phyloP scores from a whole-genome alignment of 2,888 invertebrate species.

The Amblyjoppa proteus region DNA sequence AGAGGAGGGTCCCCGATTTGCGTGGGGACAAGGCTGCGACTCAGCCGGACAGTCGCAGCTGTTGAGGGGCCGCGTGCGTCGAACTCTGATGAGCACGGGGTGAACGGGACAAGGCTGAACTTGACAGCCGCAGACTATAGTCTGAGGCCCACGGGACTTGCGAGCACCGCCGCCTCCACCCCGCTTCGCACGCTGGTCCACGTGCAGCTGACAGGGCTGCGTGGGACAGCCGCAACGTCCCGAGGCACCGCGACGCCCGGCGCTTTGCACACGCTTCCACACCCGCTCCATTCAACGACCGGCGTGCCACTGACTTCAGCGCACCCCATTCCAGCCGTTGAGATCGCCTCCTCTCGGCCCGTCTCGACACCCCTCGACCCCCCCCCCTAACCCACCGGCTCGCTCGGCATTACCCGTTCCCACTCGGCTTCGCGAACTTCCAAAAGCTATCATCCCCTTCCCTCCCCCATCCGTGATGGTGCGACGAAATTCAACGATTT shows the following conservation, averaged over 20 bases:
- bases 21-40: slow-evolving; percentile 80
- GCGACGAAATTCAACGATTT: slow-evolving; percentile 37
- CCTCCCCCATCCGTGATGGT: background rate
- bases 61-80: slow-evolving; percentile 77
- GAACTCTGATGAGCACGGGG: slow-evolving; percentile 82
- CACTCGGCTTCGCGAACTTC: slow-evolving; percentile 67
- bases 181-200: slow-evolving; percentile 81
- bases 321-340: slow-evolving; percentile 68
- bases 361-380: slow-evolving; percentile 15
- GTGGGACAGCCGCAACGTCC: slow-evolving; percentile 81
- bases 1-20: slow-evolving; percentile 69
- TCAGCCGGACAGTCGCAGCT: slow-evolving; percentile 82
- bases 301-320: slow-evolving; percentile 80
- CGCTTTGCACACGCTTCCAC: slow-evolving; percentile 83
- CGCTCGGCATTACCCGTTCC: slow-evolving; percentile 70
- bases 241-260: slow-evolving; percentile 79
- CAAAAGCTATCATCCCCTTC: slow-evolving; percentile 30
- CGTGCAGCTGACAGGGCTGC: slow-evolving; percentile 83
- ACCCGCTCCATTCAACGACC: slow-evolving; percentile 84
- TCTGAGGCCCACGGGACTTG: slow-evolving; percentile 81
- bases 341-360: slow-evolving; percentile 25
- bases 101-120: slow-evolving; percentile 83
- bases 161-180: slow-evolving; percentile 72
- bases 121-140: slow-evolving; percentile 82
- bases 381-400: background rate